Conservation (phyloP, 2,797 vertebrate genomes). For the Diplodus sargus region DNA sequence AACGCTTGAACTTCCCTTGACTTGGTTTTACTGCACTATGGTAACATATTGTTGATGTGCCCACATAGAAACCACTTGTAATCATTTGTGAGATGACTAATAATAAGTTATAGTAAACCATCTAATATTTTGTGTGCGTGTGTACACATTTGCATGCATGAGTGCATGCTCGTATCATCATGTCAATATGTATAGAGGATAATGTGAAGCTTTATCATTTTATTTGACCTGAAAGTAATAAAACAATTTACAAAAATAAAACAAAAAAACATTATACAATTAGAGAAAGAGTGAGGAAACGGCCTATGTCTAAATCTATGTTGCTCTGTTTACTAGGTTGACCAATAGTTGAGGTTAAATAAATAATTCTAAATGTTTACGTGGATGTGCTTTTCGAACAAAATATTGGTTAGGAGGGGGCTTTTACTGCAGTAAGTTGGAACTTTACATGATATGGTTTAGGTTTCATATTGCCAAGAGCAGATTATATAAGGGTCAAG, state of each 20-base stretch:
- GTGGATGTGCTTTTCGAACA: slow-evolving; percentile 12
- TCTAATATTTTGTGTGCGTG: not conserved
- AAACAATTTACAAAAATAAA: not conserved
- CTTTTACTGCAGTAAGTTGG: slow-evolving; percentile 23
- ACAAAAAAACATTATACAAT: not conserved
- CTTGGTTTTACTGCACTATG: slow-evolving; percentile 1
- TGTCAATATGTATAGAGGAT: not conserved
- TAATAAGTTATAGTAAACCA: not conserved
- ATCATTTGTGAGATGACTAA: slow-evolving; percentile 9
- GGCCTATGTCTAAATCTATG: not conserved
- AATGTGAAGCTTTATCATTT: not conserved
- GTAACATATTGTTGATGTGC: slow-evolving; percentile 1
- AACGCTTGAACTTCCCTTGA: slow-evolving; percentile 5
- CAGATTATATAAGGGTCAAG: slow-evolving; percentile 69
- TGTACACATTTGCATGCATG: not conserved
- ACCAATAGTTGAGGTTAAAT: not conserved
- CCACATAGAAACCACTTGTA: slow-evolving; percentile 4
- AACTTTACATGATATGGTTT: slow-evolving; percentile 43
- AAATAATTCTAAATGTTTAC: not conserved
- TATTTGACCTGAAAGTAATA: not conserved
- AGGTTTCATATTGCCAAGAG: slow-evolving; percentile 64
- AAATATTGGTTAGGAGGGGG: slow-evolving; percentile 1
- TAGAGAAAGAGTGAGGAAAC: not conserved
- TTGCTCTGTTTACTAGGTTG: not conserved
- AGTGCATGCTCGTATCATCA: not conserved